Conservation (phyloP, 2,113 vertebrate genomes). For the Piprites chloris region DNA sequence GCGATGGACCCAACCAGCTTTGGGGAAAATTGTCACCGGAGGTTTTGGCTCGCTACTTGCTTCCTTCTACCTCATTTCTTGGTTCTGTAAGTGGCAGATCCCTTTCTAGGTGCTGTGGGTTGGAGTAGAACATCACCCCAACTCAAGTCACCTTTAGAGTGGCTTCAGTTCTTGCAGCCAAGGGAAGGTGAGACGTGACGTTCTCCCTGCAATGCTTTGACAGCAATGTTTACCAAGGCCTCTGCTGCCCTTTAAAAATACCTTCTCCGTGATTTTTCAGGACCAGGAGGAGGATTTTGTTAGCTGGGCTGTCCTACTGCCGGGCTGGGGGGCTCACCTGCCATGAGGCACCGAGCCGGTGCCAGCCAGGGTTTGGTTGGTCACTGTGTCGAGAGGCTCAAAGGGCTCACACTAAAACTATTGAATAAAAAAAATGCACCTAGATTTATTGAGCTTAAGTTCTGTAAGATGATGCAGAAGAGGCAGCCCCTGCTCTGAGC, state of each 20-base stretch:
- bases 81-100: background rate
- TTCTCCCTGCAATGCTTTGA: background rate
- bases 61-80: background rate
- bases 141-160: background rate
- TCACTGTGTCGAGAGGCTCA: background rate
- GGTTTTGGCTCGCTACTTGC: background rate
- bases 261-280: background rate
- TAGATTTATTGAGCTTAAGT: conserved; percentile 45
- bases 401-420: background rate
- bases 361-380: background rate
- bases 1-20: background rate
- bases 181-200: background rate
- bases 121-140: background rate
- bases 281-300: background rate
- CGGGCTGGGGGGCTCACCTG: background rate
- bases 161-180: background rate
- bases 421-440: background rate
- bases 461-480: conserved; percentile 24
- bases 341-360: rapidly evolving
- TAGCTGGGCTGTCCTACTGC: background rate
- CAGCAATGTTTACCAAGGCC: background rate
- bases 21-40: background rate
- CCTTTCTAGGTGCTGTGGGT: background rate
- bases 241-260: background rate
- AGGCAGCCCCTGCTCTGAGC: conserved; percentile 50